Conservation (phyloP, 2,113 vertebrate species). For the Glaucomys volans region DNA sequence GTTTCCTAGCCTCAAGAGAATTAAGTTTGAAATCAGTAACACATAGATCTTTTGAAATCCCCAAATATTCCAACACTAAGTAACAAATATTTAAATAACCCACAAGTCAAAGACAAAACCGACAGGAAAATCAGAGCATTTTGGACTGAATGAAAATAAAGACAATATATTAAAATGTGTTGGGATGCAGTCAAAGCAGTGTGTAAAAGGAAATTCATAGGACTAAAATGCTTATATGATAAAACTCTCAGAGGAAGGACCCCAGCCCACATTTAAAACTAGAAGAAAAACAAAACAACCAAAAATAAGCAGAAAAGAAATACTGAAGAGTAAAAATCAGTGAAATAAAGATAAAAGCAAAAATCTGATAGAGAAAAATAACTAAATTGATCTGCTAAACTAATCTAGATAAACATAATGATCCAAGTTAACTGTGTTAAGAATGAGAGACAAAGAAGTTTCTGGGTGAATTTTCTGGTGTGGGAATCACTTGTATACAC, state of each 20-base stretch:
- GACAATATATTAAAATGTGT: background rate
- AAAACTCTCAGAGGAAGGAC: background rate
- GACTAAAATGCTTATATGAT: background rate
- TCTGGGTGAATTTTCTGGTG: rapidly evolving
- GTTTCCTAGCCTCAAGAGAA: background rate
- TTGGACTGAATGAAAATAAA: slow-evolving; percentile 36
- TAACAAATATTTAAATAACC: slow-evolving; percentile 7
- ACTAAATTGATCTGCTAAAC: background rate
- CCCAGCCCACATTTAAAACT: background rate
- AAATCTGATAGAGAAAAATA: slow-evolving; percentile 17
- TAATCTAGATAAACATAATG: background rate
- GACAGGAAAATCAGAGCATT: background rate
- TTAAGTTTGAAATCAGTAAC: background rate
- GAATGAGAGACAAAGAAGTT: background rate
- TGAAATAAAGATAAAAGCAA: background rate
- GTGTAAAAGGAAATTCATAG: background rate
- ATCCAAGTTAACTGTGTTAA: background rate
- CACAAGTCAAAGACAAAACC: background rate
- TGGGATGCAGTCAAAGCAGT: background rate
- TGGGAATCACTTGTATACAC: background rate
- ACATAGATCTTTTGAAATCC: background rate
- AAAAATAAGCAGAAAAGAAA: background rate
- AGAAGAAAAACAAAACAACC: background rate
- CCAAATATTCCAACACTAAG: slow-evolving; percentile 24
- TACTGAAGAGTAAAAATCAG: background rate